A percentile compares a stretch with the other conserved stretches of the same genome.
Conservation (phyloP, 1,140 invertebrate species). For the Hylaeus anthracinus region DNA sequence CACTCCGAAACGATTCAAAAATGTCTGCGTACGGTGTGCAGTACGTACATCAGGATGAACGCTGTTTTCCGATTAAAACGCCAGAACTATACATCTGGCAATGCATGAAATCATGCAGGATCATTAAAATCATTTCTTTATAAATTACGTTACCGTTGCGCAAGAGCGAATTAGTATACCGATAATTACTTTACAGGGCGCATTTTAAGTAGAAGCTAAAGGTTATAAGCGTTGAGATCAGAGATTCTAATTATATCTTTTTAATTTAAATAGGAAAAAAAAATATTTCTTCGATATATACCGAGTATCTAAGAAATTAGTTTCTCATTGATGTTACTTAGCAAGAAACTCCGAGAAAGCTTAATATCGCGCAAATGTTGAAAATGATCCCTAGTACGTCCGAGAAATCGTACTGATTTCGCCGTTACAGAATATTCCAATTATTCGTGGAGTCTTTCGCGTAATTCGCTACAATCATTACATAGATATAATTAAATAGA, state of each 20-base stretch:
- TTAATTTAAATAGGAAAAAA: not conserved
- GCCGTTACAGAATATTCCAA: not conserved
- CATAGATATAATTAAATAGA: conserved; percentile 44
- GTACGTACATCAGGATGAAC: not conserved
- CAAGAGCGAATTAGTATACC: conserved; percentile 26
- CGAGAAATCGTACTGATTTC: not conserved
- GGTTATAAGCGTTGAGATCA: conserved; percentile 31
- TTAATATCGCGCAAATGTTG: conserved; percentile 4
- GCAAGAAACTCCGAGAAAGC: not conserved
- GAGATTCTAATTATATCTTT: conserved; percentile 31
- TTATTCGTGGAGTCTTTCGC: conserved; percentile 40
- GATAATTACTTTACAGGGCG: conserved; percentile 26
- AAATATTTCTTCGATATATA: not conserved
- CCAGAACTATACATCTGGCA: not conserved
- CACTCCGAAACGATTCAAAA: not conserved
- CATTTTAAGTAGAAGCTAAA: conserved; percentile 42
- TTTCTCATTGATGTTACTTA: not conserved
- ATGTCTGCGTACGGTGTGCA: not conserved
- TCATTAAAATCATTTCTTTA: not conserved
- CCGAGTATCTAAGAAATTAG: not conserved
- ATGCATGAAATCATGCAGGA: conserved; percentile 1
- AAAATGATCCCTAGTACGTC: not conserved
- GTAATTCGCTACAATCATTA: conserved; percentile 48
- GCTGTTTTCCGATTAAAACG: not conserved
- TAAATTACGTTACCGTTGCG: conserved; percentile 20